Evolutionary conservation across 2,888 invertebrate genomes (phyloP).

Genomic region (Notocelia uddmanniana): DNA sequence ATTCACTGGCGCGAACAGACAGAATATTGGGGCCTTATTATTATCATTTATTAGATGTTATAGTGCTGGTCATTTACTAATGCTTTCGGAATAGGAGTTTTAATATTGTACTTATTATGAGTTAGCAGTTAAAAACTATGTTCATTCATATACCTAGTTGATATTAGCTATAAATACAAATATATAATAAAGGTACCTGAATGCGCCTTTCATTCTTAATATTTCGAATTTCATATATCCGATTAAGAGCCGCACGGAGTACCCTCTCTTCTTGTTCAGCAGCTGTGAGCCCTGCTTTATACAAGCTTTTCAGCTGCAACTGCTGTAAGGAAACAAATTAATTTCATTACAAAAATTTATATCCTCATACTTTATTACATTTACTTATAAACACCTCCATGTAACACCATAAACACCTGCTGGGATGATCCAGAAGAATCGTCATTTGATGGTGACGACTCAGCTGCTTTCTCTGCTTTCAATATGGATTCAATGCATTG

Average conservation of each 20-base stretch:
- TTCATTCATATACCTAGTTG: neutral
- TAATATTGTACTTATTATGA: too few relatives aligned
- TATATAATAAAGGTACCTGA: slow-evolving; percentile 80
- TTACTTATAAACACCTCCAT: neutral
- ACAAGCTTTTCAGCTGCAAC: slow-evolving; percentile 91
- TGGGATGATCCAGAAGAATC: slow-evolving; percentile 78
- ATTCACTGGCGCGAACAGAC: too few relatives aligned
- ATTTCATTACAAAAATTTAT: neutral
- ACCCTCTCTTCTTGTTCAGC: slow-evolving; percentile 94
- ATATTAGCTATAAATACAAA: neutral
- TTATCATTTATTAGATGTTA: too few relatives aligned
- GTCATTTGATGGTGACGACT: slow-evolving; percentile 71
- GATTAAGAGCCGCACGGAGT: slow-evolving; percentile 92
- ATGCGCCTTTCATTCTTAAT: slow-evolving; percentile 95
- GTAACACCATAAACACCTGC: slow-evolving; percentile 69
- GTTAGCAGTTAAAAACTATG: too few relatives aligned
- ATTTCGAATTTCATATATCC: slow-evolving; percentile 95
- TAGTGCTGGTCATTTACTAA: too few relatives aligned
- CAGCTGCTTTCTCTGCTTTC: slow-evolving; percentile 87
- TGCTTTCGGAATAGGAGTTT: too few relatives aligned
- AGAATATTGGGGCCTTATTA: too few relatives aligned
- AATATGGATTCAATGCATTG: slow-evolving; percentile 92
- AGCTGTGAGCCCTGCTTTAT: slow-evolving; percentile 92
- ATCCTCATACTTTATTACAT: neutral
- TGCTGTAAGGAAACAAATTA: slow-evolving; percentile 75